Evolutionary conservation across 2,113 vertebrate genomes (phyloP).

Genomic region (Aviceda subcristata): DNA sequence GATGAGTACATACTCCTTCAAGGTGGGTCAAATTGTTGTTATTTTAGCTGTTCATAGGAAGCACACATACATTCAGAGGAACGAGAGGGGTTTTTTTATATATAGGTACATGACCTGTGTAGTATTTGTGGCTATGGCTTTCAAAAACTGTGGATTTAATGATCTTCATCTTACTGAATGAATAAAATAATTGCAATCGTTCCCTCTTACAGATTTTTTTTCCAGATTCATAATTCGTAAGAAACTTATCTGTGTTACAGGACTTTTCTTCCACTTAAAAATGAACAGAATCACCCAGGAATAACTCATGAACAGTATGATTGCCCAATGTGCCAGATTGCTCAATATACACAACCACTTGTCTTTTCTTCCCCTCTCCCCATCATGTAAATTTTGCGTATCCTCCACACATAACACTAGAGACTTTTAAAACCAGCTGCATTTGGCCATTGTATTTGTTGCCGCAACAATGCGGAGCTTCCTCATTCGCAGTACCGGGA

Average conservation of each 20-base stretch:
- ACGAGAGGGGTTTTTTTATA: neutral
- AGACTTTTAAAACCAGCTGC: neutral
- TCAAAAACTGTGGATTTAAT: neutral
- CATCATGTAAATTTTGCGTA: accelerated
- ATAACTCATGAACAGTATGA: accelerated
- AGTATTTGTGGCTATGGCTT: neutral
- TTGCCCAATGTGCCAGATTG: neutral
- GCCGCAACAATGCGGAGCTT: neutral
- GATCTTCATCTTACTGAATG: neutral
- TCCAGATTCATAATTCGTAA: neutral
- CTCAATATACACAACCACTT: neutral
- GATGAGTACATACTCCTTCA: neutral
- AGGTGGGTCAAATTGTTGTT: neutral
- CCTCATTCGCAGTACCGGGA: neutral
- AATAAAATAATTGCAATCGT: neutral
- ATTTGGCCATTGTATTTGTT: neutral
- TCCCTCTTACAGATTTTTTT: neutral
- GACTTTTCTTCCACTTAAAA: neutral
- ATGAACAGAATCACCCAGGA: neutral
- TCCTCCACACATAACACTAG: neutral
- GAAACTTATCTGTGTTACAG: neutral
- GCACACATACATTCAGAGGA: neutral
- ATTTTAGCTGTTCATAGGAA: neutral
- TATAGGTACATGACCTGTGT: neutral
- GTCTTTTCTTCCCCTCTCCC: neutral